Conservation (phyloP, 2,113 vertebrate species). For the Rhinolophus sinicus region DNA sequence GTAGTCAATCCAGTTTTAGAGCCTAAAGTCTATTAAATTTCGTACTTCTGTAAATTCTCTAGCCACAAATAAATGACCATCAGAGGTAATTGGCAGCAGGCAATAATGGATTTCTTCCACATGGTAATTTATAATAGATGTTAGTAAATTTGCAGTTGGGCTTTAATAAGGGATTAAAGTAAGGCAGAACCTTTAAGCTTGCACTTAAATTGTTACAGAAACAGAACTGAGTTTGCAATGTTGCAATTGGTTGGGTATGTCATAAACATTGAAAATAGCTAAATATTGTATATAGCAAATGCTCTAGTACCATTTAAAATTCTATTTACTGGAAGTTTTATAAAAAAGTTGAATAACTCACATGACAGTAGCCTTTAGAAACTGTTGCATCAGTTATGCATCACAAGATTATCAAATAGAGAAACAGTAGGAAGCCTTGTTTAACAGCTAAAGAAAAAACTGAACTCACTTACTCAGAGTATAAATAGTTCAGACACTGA, state of each 20-base stretch:
- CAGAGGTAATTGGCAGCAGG: background rate
- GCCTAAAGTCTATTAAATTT: background rate
- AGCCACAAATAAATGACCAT: conserved; percentile 11
- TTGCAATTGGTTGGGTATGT: background rate
- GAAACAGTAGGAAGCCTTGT: background rate
- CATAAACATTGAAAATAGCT: background rate
- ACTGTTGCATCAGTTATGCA: background rate
- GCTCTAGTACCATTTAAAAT: background rate
- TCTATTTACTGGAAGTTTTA: background rate
- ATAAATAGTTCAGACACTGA: background rate
- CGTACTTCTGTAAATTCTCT: background rate
- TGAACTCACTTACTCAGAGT: background rate
- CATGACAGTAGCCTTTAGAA: background rate
- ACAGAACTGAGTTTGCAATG: background rate
- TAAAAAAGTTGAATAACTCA: background rate
- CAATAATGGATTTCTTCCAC: background rate
- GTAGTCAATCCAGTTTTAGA: background rate
- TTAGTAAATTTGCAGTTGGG: background rate
- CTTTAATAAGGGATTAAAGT: background rate
- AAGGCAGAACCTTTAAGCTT: background rate
- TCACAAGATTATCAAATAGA: background rate
- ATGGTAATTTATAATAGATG: background rate
- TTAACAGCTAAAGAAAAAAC: background rate
- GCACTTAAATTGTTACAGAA: background rate
- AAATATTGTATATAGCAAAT: background rate